Base-by-base conservation (phyloP, 2,888 invertebrate species). In the Tridacna crocea region DNA sequence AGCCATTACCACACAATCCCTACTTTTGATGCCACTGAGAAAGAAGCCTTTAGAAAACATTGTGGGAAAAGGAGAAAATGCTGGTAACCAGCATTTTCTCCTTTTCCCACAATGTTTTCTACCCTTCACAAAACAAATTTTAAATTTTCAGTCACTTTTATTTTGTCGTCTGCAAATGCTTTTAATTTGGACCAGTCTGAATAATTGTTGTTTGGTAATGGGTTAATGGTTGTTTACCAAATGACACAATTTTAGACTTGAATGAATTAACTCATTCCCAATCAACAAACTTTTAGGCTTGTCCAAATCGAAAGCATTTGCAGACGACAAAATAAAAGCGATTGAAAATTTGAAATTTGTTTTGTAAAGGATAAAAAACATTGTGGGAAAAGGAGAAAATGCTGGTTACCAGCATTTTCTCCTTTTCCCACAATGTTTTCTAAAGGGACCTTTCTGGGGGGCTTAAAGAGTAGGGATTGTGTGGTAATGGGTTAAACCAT, bases 31-130 rank as follows among this genome's bases (percentile, higher is more conserved):
- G 4, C 0, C 22, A 2, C 12, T 13, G 1, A 2, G 63, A 3
- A 63, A 4, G 12, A 0, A 24, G 22, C 6, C 8, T 36, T 36
- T 4, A 4, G 8, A 63, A 24, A 63, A 63, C 24, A 63, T 63
- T 63, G 63, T 22, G n/a, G 63, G 22, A n/a, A 63, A 63, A 63
- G 3, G 63, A 24, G 24, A 63, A 63, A 63, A 63, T 61, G 61
- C 61, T 61, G 19, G 24, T 61, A 13, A 61, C 22, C 19, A 61
- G 22, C 61, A 61, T 22, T 10, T 61, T 61, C 61, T 61, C 24
- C 61, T n/a, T 61, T 22, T 22, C 22, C 13, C n/a, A 22, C 24
- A 22, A n/a, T 61, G 3, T n/a, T 61, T n/a, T 60, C 60, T n/a
- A 60, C 6, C n/a, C 60, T 60, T n/a, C 24, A 60, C 24, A 22